These are phyloP conservation scores for Papilio xuthus DNA, from an alignment of 1,140 invertebrate genomes.

Conservation along the genomic window DNA sequence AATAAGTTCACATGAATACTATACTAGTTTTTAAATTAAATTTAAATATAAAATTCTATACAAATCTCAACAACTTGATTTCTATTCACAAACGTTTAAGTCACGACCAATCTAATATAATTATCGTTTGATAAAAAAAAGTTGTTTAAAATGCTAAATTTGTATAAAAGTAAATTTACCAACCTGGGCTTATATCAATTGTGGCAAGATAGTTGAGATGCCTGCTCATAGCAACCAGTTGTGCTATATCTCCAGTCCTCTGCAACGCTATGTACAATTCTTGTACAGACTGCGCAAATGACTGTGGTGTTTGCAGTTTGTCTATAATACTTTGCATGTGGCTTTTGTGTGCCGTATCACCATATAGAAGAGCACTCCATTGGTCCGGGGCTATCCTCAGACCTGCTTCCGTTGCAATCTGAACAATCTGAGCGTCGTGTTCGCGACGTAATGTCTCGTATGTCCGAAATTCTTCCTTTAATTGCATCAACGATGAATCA, in stretches of 20 bases:
- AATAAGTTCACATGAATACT: background rate
- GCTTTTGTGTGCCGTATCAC: conserved; percentile 96
- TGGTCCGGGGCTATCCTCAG: conserved; percentile 98
- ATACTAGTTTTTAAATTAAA: background rate
- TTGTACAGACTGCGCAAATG: conserved; percentile 94
- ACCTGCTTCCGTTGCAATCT: conserved; percentile 98
- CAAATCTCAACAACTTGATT: too few species aligned
- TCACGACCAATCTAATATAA: background rate
- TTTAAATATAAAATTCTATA: background rate
- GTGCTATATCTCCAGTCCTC: conserved; percentile 94
- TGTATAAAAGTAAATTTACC: conserved; percentile 38
- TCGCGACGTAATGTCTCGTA: conserved; percentile 96
- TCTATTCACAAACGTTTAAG: background rate
- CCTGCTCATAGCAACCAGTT: conserved; percentile 88
- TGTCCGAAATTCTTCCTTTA: conserved; percentile 98
- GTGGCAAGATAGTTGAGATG: conserved; percentile 93
- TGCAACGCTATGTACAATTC: conserved; percentile 96
- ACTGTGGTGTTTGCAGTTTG: conserved; percentile 95
- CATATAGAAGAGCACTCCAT: conserved; percentile 98
- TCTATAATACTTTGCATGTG: conserved; percentile 99
- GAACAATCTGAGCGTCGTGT: conserved; percentile 99
- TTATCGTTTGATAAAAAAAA: too few species aligned
- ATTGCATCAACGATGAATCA: conserved; percentile 98
- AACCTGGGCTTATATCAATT: conserved; percentile 92
- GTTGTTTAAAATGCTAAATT: too few species aligned